Evolutionary conservation across 2,888 invertebrate species (phyloP), one percentile per base, ranked within the genome.

Genomic region (Teleogryllus oceanicus): DNA sequence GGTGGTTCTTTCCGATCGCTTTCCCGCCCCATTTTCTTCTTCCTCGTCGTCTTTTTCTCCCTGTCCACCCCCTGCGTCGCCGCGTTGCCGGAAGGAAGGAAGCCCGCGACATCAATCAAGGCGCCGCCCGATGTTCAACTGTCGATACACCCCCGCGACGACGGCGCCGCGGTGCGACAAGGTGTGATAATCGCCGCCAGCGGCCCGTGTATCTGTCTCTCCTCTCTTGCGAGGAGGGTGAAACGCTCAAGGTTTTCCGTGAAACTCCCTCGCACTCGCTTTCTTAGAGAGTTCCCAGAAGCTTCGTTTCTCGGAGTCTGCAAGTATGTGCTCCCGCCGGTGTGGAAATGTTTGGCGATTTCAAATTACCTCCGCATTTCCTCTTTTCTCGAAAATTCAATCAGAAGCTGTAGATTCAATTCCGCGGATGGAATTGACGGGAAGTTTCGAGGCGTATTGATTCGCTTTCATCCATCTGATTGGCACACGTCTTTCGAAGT

Each of bases 1-100:
- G 62, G 62, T n/a, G n/a, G 62, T 62, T 62, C 62, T 62, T 62
- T 62, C 62, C 62, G 62, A 62, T 62, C 62, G 62, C 62, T 62
- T 62, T 62, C 62, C 62, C 37, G 37, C 37, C 37, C 37, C 37
- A 37, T 37, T 37, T 37, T 37, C 37, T 37, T 37, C 37, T 37
- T 37, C 37, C 8, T 37, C 37, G 8, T 37, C 37, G 37, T 37
- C 37, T 37, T 37, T 37, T 37, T 37, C 8, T 37, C 37, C 8
- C 37, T 8, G 8, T 37, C 37, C 5, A 0, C 62, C 62, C 13
- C 4, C 12, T 13, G n/a, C 11, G 12, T 10, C 62, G 1, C 5
- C 62, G 62, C 37, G 37, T 37, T 37, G 37, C 37, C 37, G 37
- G 37, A 37, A 37, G 37, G 62, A 62, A 62, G 62, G 13, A 62